Evolutionary conservation across 2,888 invertebrate species (phyloP), one percentile per base, ranked within the genome.

Genomic region (Catotricha subobsoleta): DNA sequence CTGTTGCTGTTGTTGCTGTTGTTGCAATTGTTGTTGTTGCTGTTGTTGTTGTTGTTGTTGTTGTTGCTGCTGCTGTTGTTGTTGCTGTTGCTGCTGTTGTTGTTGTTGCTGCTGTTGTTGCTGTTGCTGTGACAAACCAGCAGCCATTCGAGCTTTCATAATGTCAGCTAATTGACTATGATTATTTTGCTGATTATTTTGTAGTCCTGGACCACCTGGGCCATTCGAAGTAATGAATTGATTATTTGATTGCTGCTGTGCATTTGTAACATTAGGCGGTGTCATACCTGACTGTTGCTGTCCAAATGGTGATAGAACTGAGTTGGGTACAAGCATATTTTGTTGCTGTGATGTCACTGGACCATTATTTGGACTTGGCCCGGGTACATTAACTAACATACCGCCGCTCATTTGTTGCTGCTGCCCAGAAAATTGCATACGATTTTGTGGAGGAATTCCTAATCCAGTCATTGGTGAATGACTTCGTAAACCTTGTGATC

Each of bases 221-320:
- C 76, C 76, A 56, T 76, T 77, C 41, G 69, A 67, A 50, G 69
- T 71, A 63, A 67, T 68, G 61, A 67, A 70, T 56, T 67, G 65
- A 47, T 50, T 56, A 12, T 57, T 55, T 4, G 34, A 21, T 34
- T 21, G 34, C 19, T 57, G 51, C 20, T 33, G 5, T 34, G 34
- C 34, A 34, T 34, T 34, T 34, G 34, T n/a, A n/a, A 34, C 15
- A 20, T 21, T 34, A 21, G 20, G 21, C n/a, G n/a, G 20, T 20
- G n/a, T n/a, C n/a, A n/a, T n/a, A n/a, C 15, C 5, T 31, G 29
- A 71, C 43, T 71, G 68, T 51, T 68, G 67, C 46, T 58, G 59
- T 1, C 70, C 74, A 57, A 80, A 83, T 15, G 83, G 81, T 29
- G 81, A 81, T 53, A 81, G 67, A 46, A 78, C 78, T 13, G 76